Evolutionary conservation across 2,113 vertebrate genomes (phyloP).

Genomic region (Echinops telfairi): DNA sequence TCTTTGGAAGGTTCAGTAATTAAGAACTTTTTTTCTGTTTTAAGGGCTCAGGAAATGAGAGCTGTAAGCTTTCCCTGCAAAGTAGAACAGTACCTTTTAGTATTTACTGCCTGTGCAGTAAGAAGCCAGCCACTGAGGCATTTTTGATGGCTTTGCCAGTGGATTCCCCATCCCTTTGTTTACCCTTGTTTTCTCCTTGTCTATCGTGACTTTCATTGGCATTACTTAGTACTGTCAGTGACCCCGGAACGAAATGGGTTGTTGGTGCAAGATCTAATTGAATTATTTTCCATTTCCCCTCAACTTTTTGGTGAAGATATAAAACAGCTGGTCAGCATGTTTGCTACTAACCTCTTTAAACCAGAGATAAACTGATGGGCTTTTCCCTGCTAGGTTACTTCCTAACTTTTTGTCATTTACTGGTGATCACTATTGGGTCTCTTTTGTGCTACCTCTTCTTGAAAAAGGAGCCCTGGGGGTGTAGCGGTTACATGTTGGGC

Average conservation of each 20-base stretch:
- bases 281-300: neutral
- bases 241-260: neutral
- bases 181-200: no score
- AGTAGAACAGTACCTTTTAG: no score
- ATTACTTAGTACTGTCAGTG: neutral
- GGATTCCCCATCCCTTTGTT: neutral
- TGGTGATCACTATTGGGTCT: neutral
- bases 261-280: neutral
- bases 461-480: neutral
- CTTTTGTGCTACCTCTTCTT: neutral
- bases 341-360: constrained; percentile 21
- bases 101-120: neutral
- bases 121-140: rapidly evolving
- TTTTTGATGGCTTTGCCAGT: neutral
- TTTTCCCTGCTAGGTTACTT: neutral
- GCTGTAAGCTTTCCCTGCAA: neutral
- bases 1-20: neutral
- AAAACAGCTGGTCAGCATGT: neutral
- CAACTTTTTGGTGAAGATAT: constrained; percentile 29
- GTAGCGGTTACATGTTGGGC: no score
- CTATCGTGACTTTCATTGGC: neutral
- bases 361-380: neutral
- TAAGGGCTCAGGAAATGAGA: neutral
- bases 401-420: neutral
- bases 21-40: neutral